Evolutionary conservation across 2,113 vertebrate species (phyloP).

Genomic region (Rhinoderma darwinii): DNA sequence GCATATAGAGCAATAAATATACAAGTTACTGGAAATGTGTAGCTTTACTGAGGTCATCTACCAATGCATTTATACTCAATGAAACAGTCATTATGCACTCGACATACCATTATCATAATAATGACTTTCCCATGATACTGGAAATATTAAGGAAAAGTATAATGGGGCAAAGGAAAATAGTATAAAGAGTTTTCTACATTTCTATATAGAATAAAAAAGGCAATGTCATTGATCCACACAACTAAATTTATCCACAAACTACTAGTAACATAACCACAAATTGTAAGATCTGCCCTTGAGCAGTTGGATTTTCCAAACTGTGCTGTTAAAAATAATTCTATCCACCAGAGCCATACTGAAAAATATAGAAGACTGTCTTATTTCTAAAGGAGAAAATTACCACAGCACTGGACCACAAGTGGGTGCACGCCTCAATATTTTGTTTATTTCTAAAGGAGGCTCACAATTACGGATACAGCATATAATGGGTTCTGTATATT

Average conservation of each 20-base stretch:
- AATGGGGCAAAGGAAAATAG: neutral
- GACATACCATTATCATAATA: neutral
- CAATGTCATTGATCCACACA: neutral
- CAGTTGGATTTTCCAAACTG: neutral
- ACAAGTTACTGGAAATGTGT: conserved; percentile 19
- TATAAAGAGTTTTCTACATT: neutral
- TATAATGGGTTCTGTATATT: no score
- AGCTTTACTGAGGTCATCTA: conserved; percentile 8
- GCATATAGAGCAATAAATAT: conserved; percentile 40
- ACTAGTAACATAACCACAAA: neutral
- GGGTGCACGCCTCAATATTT: no score
- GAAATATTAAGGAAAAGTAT: neutral
- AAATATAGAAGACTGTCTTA: no score
- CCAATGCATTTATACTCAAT: neutral
- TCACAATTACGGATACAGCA: no score
- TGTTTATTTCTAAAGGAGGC: no score
- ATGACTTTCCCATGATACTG: no score
- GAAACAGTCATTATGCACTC: neutral
- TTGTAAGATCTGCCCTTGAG: neutral
- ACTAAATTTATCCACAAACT: neutral
- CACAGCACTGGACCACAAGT: no score
- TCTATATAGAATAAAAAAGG: neutral
- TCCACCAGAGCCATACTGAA: neutral
- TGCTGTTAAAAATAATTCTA: neutral
- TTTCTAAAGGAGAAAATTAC: no score